These are phyloP conservation scores for Diloba caeruleocephala DNA, from an alignment of 2,888 invertebrate genomes.

Conservation along the genomic window DNA sequence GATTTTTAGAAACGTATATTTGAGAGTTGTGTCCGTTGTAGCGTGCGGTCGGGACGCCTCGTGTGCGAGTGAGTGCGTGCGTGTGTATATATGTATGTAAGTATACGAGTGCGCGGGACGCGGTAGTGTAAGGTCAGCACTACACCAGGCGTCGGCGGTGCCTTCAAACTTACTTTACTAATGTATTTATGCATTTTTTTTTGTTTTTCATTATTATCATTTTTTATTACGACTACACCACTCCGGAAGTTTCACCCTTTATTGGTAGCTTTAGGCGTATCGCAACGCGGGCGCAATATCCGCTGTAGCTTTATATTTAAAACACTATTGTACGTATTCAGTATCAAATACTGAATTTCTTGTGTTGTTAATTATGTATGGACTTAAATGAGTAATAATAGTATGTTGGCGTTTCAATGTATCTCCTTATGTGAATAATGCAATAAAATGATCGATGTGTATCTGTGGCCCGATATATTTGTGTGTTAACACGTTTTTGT, in stretches of 20 bases:
- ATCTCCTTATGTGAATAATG: slow-evolving; percentile 48
- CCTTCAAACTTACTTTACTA: slow-evolving; percentile 68
- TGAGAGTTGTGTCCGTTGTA: background rate
- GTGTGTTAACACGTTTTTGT: slow-evolving; percentile 25
- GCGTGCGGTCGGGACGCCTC: slow-evolving; percentile 29
- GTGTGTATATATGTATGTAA: slow-evolving; percentile 65
- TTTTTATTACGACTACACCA: slow-evolving; percentile 62
- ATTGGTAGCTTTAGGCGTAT: slow-evolving; percentile 69
- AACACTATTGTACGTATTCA: slow-evolving; percentile 37
- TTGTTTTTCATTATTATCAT: slow-evolving; percentile 62
- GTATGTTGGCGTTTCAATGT: slow-evolving; percentile 41
- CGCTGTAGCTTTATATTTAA: slow-evolving; percentile 41
- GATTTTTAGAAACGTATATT: background rate
- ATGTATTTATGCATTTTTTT: slow-evolving; percentile 79
- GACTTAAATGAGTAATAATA: slow-evolving; percentile 39
- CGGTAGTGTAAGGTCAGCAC: slow-evolving; percentile 69
- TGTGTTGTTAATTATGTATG: slow-evolving; percentile 42
- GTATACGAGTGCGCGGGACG: slow-evolving; percentile 70
- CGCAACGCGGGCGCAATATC: slow-evolving; percentile 55
- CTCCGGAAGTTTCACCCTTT: slow-evolving; percentile 70
- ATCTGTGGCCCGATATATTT: slow-evolving; percentile 36
- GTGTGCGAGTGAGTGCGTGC: slow-evolving; percentile 57
- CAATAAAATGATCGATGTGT: slow-evolving; percentile 45
- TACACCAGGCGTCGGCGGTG: slow-evolving; percentile 79
- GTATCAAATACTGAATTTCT: slow-evolving; percentile 44